Conservation (phyloP, 2,888 invertebrate species). For the Cantharis lateralis region DNA sequence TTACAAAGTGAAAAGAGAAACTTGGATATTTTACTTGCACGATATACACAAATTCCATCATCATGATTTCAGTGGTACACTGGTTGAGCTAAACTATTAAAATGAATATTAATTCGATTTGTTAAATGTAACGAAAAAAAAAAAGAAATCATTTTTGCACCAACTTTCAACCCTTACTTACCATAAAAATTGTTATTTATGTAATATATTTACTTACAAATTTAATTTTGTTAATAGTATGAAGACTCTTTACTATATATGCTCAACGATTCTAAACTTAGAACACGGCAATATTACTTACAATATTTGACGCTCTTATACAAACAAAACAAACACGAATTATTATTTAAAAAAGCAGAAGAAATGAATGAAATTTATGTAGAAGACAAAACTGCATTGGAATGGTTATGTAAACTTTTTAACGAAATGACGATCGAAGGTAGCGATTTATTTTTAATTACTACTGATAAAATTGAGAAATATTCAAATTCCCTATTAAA, state of each 20-base stretch:
- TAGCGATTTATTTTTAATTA: constrained; percentile 33
- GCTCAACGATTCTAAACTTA: constrained; percentile 40
- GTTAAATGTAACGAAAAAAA: neutral
- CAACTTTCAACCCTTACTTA: neutral
- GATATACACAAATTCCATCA: too few relatives aligned
- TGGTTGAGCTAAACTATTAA: too few relatives aligned
- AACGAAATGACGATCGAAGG: constrained; percentile 55
- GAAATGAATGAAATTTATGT: constrained; percentile 59
- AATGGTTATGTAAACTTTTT: constrained; percentile 67
- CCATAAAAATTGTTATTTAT: neutral
- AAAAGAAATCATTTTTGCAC: neutral
- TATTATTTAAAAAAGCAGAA: constrained; percentile 56
- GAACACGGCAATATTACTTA: constrained; percentile 51
- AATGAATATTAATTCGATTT: too few relatives aligned
- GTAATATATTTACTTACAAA: neutral
- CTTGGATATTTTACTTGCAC: neutral
- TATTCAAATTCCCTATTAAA: constrained; percentile 61
- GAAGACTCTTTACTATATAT: constrained; percentile 46
- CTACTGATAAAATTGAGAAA: constrained; percentile 53
- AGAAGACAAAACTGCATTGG: constrained; percentile 59
- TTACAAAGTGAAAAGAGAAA: too few relatives aligned
- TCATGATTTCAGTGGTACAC: too few relatives aligned
- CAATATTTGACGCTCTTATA: constrained; percentile 59
- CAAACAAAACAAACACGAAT: constrained; percentile 52
- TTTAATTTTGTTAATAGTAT: constrained; percentile 42